Evolutionary conservation across 2,888 invertebrate species (phyloP).

Genomic region (Lepidocyrtoides sp.): DNA sequence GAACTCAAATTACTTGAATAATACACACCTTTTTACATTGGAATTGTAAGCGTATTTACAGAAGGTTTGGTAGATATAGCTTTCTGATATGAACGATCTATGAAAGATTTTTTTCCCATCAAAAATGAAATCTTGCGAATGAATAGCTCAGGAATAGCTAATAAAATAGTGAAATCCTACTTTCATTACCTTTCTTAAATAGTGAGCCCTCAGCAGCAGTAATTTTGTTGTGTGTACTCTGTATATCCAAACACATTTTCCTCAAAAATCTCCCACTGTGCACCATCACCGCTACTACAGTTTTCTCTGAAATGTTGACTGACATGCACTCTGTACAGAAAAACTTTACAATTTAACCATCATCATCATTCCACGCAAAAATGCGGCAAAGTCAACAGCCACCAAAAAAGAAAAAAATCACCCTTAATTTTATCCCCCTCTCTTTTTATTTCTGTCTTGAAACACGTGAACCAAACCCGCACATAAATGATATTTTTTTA

Average conservation of each 20-base stretch:
- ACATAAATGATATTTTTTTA: not conserved
- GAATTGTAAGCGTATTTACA: no score
- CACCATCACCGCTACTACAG: not conserved
- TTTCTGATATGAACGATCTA: not conserved
- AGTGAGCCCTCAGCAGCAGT: no score
- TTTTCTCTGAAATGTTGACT: not conserved
- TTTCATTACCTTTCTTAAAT: slow-evolving; percentile 40
- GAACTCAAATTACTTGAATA: no score
- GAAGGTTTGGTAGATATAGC: no score
- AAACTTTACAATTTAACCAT: slow-evolving; percentile 76
- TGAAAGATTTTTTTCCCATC: slow-evolving; percentile 8
- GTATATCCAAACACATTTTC: no score
- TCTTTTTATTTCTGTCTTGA: not conserved
- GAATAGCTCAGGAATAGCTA: not conserved
- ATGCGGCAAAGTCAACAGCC: slow-evolving; percentile 60
- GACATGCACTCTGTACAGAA: not conserved
- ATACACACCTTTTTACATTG: no score
- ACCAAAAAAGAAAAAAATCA: slow-evolving; percentile 3
- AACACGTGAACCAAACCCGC: slow-evolving; percentile 38
- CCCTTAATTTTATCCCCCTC: not conserved
- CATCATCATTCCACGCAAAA: slow-evolving; percentile 62
- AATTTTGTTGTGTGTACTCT: no score
- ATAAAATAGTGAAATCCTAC: no score
- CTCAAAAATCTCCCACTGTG: not conserved
- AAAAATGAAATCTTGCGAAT: not conserved